Percentiles rank a stretch among this genome's conserved stretches.
These are phyloP conservation scores for Salpingus planirostris DNA, from an alignment of 2,888 invertebrate species.

Conservation along the genomic window DNA sequence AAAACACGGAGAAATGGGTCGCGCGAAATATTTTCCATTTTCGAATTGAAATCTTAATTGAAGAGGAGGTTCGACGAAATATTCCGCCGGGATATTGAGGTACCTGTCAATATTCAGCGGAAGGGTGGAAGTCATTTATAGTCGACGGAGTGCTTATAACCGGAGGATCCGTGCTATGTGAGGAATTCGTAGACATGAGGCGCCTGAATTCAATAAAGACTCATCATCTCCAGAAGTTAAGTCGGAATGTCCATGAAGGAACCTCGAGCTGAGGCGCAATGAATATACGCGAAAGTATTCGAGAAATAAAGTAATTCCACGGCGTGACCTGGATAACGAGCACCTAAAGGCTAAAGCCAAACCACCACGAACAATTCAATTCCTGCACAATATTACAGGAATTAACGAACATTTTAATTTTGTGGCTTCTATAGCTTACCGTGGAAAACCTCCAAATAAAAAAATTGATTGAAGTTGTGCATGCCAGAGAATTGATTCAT, in stretches of 20 bases:
- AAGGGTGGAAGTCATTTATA: conserved; percentile 30
- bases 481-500: no score
- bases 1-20: no score
- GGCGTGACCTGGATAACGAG: conserved; percentile 12
- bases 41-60: neutral
- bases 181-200: conserved; percentile 29
- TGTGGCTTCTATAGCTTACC: no score
- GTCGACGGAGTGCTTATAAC: conserved; percentile 25
- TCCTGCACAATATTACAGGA: no score
- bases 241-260: conserved; percentile 20
- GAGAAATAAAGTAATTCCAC: conserved; percentile 25
- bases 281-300: conserved; percentile 31
- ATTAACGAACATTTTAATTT: no score
- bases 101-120: conserved; percentile 22
- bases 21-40: no score
- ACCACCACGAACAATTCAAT: no score
- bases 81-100: conserved; percentile 1
- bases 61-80: neutral
- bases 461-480: no score
- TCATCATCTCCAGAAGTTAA: conserved; percentile 23
- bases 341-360: no score
- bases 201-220: conserved; percentile 34
- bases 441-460: no score
- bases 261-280: conserved; percentile 14
- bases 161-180: conserved; percentile 21